Conservation (phyloP, 2,113 vertebrate genomes). For the Salvelinus sp. region DNA sequence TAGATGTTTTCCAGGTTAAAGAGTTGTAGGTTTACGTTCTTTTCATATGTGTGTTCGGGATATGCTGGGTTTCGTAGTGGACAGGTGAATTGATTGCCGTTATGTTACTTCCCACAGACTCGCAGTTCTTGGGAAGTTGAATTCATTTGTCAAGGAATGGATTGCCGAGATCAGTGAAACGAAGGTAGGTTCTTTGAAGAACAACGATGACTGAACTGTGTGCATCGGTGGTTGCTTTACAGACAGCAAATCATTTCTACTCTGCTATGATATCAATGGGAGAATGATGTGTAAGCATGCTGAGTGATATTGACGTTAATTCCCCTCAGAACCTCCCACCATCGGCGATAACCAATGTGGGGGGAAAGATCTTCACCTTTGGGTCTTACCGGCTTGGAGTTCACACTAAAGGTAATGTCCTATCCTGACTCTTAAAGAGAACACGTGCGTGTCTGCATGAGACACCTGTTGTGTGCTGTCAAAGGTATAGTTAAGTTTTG, state of each 20-base stretch:
- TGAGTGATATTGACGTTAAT: not conserved
- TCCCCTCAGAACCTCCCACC: slow-evolving; percentile 83
- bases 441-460: not conserved
- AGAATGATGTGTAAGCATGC: too few relatives aligned
- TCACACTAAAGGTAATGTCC: slow-evolving; percentile 92
- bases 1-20: too few relatives aligned
- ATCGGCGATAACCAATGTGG: slow-evolving; percentile 79
- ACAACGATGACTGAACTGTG: not conserved
- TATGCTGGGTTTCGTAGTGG: not conserved
- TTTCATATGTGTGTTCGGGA: too few relatives aligned
- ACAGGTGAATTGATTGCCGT: not conserved
- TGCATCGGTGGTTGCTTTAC: too few relatives aligned
- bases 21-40: not conserved
- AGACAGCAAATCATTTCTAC: too few relatives aligned
- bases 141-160: slow-evolving; percentile 94
- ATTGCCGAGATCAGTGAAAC: slow-evolving; percentile 89
- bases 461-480: not conserved
- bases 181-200: slow-evolving; percentile 79
- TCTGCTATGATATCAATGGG: too few relatives aligned
- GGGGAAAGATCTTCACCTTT: slow-evolving; percentile 97
- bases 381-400: slow-evolving; percentile 96
- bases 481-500: not conserved
- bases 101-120: slow-evolving; percentile 73
- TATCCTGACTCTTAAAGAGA: not conserved
- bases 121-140: slow-evolving; percentile 90